Conservation (phyloP, 2,113 vertebrate genomes). For the Otocyon megalotis region DNA sequence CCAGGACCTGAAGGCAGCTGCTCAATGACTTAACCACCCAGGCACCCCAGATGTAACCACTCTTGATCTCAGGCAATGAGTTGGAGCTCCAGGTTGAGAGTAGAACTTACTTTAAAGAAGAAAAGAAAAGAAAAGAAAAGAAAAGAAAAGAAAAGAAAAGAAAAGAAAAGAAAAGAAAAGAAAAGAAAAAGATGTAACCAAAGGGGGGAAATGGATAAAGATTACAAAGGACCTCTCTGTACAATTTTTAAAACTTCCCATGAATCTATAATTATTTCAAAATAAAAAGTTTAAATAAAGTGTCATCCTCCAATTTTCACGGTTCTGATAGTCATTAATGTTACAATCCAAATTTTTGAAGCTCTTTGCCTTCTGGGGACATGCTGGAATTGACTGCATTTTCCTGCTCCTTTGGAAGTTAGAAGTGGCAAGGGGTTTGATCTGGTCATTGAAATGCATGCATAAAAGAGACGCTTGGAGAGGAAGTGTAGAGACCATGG, state of each 20-base stretch:
- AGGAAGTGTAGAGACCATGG: not conserved
- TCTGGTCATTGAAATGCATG: not conserved
- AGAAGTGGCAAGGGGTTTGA: not conserved
- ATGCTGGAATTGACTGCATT: not conserved
- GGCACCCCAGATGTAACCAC: too few relatives aligned
- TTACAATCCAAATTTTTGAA: not conserved
- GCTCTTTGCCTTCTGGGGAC: not conserved
- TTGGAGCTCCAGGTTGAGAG: not conserved
- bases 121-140: too few relatives aligned
- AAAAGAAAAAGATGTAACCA: not conserved
- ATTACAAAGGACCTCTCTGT: not conserved
- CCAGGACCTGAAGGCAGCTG: too few relatives aligned
- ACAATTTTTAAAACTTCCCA: constrained; percentile 28
- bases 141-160: too few relatives aligned
- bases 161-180: not conserved
- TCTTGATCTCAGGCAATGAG: not conserved
- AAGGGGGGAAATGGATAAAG: not conserved
- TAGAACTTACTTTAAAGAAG: not conserved
- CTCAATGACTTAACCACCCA: too few relatives aligned
- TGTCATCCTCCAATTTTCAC: not conserved
- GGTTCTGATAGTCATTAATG: not conserved
- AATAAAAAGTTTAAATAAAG: not conserved
- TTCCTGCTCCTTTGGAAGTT: constrained; percentile 12
- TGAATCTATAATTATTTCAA: constrained; percentile 45
- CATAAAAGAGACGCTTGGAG: not conserved